phyloP scores from a whole-genome alignment of 2,113 vertebrate genomes.

The Arothron firmamentum region DNA sequence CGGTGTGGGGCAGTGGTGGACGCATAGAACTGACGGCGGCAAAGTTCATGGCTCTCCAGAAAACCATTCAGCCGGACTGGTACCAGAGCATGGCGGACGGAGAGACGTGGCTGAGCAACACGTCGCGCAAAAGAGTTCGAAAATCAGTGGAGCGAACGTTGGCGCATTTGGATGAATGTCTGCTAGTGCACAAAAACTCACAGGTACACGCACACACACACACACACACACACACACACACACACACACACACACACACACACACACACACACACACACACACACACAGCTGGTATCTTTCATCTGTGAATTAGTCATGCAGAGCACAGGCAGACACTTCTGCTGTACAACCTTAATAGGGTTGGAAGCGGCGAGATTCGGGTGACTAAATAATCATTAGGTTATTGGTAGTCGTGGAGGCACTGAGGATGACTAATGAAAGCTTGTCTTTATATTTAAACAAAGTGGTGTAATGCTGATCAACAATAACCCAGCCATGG shows the following conservation, averaged over 20 bases:
- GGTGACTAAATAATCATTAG: conserved; percentile 5
- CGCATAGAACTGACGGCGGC: conserved; percentile 85
- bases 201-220: conserved; percentile 71
- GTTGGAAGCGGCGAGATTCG: conserved; percentile 6
- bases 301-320: conserved; percentile 25
- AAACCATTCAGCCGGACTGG: conserved; percentile 84
- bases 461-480: not conserved
- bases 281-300: not conserved
- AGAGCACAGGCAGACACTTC: not conserved
- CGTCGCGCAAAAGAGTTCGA: conserved; percentile 80
- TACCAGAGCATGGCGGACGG: conserved; percentile 94
- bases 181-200: conserved; percentile 79
- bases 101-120: conserved; percentile 78
- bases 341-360: conserved; percentile 5
- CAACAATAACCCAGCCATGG: not conserved
- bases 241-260: not conserved
- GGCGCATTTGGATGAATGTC: conserved; percentile 85
- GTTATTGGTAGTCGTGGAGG: conserved; percentile 16
- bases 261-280: not conserved
- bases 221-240: not conserved
- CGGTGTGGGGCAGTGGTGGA: conserved; percentile 89
- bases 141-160: conserved; percentile 93
- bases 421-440: conserved; percentile 22
- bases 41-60: conserved; percentile 89
- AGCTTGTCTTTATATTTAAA: conserved; percentile 8